These are phyloP conservation scores for Aphelinus atriplicis DNA, from an alignment of 1,140 invertebrate genomes.

Conservation along the genomic window DNA sequence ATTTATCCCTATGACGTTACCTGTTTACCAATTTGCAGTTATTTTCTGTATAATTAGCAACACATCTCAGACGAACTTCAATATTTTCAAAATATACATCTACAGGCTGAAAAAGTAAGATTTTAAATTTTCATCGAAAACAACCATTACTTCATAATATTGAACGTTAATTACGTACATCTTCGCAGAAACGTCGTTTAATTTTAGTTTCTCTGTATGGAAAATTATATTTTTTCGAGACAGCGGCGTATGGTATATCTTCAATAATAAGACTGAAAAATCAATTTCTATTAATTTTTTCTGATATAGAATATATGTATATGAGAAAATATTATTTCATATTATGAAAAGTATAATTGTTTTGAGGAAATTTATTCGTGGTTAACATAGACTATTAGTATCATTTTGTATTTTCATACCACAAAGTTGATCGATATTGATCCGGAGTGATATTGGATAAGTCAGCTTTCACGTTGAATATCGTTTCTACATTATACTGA, in stretches of 20 bases:
- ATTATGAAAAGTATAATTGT: not conserved
- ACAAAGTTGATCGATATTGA: slow-evolving; percentile 41
- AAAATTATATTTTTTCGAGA: slow-evolving; percentile 33
- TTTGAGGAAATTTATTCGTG: not conserved
- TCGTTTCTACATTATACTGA: slow-evolving; percentile 15
- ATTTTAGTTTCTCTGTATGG: not conserved
- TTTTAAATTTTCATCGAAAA: not conserved
- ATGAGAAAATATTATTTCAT: not conserved
- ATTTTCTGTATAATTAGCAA: not conserved
- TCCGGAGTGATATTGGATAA: slow-evolving; percentile 23
- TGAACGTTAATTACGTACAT: slow-evolving; percentile 29
- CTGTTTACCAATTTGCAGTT: not conserved
- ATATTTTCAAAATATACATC: slow-evolving; percentile 42
- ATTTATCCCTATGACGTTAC: not conserved
- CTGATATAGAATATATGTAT: too few relatives aligned
- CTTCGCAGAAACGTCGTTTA: slow-evolving; percentile 36
- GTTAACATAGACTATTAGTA: too few relatives aligned
- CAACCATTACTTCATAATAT: not conserved
- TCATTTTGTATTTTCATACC: slow-evolving; percentile 27
- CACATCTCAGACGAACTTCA: slow-evolving; percentile 34
- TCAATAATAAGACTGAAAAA: slow-evolving; percentile 45
- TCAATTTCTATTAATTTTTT: too few relatives aligned
- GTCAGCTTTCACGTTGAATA: slow-evolving; percentile 40
- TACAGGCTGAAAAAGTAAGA: slow-evolving; percentile 35
- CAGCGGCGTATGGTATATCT: slow-evolving; percentile 45